Conservation (phyloP, 1,140 invertebrate species). For the Bombus soroeensis region DNA sequence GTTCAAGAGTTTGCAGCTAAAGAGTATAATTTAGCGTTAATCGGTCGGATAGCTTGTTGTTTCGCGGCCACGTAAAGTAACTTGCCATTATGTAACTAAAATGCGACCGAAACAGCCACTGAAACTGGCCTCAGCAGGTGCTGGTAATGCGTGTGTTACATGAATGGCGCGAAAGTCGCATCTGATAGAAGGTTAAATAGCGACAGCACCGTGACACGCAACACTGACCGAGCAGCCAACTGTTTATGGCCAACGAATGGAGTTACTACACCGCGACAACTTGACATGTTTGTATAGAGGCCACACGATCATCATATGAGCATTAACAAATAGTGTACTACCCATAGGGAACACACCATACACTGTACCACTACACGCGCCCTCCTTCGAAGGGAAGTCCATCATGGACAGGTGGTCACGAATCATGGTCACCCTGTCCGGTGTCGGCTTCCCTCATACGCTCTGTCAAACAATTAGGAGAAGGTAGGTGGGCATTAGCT, state of each 20-base stretch:
- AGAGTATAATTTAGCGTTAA: constrained; percentile 14
- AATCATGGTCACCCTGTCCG: constrained; percentile 41
- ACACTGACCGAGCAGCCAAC: constrained; percentile 70
- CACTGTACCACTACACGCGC: constrained; percentile 39
- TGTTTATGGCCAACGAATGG: constrained; percentile 65
- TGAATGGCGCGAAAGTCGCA: constrained; percentile 73
- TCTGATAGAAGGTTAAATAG: constrained; percentile 78
- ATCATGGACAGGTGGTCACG: constrained; percentile 67
- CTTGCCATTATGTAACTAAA: constrained; percentile 14
- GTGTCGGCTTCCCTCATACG: constrained; percentile 20
- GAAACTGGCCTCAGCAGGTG: constrained; percentile 63
- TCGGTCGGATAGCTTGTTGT: background rate
- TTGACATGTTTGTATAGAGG: constrained; percentile 79
- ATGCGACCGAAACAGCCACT: constrained; percentile 38
- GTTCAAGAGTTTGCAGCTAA: background rate
- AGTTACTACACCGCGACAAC: constrained; percentile 77
- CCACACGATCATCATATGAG: constrained; percentile 71
- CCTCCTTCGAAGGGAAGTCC: constrained; percentile 62
- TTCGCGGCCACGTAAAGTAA: constrained; percentile 14
- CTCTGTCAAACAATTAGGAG: constrained; percentile 31
- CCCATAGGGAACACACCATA: constrained; percentile 57
- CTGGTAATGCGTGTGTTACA: constrained; percentile 67
- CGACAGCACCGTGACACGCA: constrained; percentile 72
- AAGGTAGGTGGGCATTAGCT: background rate
- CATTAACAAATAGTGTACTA: constrained; percentile 68